phyloP scores from a whole-genome alignment of 2,888 invertebrate species.

The Acrobasis consociella region DNA sequence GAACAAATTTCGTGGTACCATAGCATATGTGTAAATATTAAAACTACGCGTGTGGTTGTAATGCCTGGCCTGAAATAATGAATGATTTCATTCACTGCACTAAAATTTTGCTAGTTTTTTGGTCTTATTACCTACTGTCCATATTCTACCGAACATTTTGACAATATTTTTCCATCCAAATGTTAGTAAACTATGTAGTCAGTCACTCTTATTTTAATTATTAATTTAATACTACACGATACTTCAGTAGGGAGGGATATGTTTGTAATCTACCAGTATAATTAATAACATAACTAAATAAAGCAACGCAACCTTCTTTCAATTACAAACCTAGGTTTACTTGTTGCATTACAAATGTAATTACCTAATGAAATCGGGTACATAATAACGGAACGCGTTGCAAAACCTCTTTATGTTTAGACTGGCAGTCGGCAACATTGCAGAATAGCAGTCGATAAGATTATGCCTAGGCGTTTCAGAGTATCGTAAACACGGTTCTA shows the following conservation, averaged over 20 bases:
- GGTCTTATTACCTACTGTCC: too few species aligned
- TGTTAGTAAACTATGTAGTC: too few species aligned
- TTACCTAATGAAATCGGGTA: slow-evolving; percentile 13
- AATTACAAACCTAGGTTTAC: neutral
- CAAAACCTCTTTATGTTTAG: slow-evolving; percentile 12
- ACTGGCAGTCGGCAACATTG: neutral
- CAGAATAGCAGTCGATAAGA: slow-evolving; percentile 10
- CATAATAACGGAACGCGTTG: slow-evolving; percentile 15
- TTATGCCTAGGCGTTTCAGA: slow-evolving; percentile 13
- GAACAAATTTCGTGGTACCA: too few species aligned
- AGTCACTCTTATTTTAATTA: too few species aligned
- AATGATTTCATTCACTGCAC: too few species aligned
- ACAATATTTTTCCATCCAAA: too few species aligned
- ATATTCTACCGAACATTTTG: too few species aligned
- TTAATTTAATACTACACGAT: neutral
- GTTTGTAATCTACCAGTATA: neutral
- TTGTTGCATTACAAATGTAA: slow-evolving; percentile 1
- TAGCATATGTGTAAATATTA: too few species aligned
- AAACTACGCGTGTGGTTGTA: too few species aligned
- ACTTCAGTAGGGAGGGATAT: neutral
- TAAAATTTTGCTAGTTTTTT: too few species aligned
- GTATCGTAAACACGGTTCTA: slow-evolving; percentile 9
- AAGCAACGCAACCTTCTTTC: slow-evolving; percentile 8
- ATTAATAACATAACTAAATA: slow-evolving; percentile 9
- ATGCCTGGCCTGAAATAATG: too few species aligned